A percentile compares a stretch with the other conserved stretches of the same genome.
phyloP scores from a whole-genome alignment of 2,113 vertebrate genomes.

The Cinclus cinclus region DNA sequence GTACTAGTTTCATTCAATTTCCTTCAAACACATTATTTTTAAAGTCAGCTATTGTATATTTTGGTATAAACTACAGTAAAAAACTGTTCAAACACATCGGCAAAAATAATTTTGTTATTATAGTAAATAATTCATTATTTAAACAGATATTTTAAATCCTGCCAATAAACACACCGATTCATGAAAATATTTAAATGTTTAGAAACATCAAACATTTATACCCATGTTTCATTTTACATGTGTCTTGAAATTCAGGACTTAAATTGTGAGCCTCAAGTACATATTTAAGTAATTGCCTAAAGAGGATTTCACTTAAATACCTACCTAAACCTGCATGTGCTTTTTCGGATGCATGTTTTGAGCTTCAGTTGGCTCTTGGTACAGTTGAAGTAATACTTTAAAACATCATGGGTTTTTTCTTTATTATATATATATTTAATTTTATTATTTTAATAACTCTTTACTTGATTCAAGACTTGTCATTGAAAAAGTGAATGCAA shows the following conservation, averaged over 20 bases:
- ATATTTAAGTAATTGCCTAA: background rate
- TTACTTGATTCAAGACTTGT: background rate
- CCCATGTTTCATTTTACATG: background rate
- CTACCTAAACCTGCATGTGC: background rate
- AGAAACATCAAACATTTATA: background rate
- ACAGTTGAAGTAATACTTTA: background rate
- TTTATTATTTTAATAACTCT: background rate
- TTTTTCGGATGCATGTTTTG: background rate
- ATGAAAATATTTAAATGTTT: background rate
- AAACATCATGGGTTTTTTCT: background rate
- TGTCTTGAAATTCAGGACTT: background rate
- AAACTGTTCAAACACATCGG: background rate
- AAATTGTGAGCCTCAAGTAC: background rate
- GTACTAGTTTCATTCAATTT: background rate
- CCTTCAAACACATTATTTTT: background rate
- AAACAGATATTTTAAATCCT: background rate
- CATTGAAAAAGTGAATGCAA: background rate
- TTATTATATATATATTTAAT: background rate
- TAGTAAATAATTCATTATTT: background rate
- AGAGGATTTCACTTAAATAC: background rate
- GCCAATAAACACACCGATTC: background rate
- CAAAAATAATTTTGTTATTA: background rate
- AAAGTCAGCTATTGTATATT: background rate
- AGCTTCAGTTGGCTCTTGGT: background rate
- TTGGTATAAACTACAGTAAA: background rate